Conservation (phyloP, 2,113 vertebrate genomes). For the Misgurnus anguillicaudatus region DNA sequence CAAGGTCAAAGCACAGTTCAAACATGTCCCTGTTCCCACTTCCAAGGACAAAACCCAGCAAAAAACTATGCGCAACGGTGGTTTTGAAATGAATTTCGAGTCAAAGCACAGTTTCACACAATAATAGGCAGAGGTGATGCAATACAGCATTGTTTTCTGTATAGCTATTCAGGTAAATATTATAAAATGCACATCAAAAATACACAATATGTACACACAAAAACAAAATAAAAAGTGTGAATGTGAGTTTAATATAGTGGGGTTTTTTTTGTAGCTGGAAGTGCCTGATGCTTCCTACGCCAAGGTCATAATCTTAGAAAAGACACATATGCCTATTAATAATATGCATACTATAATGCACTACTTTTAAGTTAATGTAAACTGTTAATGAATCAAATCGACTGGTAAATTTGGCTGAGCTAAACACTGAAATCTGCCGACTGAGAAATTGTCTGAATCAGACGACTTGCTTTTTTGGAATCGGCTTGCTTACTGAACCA, state of each 20-base stretch:
- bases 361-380: too few relatives aligned
- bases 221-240: background rate
- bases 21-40: background rate
- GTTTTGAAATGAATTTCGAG: background rate
- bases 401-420: too few relatives aligned
- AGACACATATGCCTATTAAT: too few relatives aligned
- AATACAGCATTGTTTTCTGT: background rate
- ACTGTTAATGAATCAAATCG: too few relatives aligned
- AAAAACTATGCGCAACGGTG: background rate
- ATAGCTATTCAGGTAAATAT: background rate
- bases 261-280: too few relatives aligned
- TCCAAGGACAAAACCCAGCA: background rate
- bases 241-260: too few relatives aligned
- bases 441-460: background rate
- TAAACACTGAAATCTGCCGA: background rate
- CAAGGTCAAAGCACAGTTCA: conserved; percentile 38
- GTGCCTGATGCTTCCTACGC: too few relatives aligned
- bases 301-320: too few relatives aligned
- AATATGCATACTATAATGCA: too few relatives aligned
- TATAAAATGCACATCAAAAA: background rate
- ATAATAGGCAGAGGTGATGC: background rate
- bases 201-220: background rate
- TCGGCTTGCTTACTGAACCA: background rate
- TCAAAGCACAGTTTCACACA: background rate
- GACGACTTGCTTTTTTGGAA: too few relatives aligned